These are phyloP conservation scores for Columba livia DNA, from an alignment of 2,113 vertebrate genomes.

Conservation along the genomic window DNA sequence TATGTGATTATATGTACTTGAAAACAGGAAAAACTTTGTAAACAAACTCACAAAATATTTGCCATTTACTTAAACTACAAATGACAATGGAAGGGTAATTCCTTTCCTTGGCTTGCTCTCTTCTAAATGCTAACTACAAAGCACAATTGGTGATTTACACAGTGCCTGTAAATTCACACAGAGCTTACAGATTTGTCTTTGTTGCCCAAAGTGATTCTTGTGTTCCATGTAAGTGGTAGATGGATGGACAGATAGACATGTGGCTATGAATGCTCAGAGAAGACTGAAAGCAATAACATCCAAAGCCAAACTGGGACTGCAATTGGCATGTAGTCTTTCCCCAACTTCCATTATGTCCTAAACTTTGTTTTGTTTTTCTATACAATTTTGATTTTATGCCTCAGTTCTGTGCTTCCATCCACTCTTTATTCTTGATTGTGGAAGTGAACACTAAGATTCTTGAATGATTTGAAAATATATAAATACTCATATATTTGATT, in stretches of 20 bases:
- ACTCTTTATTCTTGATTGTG: not conserved
- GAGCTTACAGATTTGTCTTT: not conserved
- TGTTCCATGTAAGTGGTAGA: not conserved
- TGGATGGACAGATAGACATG: not conserved
- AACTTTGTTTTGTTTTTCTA: not conserved
- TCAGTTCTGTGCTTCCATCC: not conserved
- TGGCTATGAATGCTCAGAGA: not conserved
- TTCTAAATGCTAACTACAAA: not conserved
- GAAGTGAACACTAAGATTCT: not conserved
- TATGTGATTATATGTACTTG: not conserved
- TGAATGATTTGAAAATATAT: not conserved
- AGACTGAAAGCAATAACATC: not conserved
- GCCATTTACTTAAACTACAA: not conserved
- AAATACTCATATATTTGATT: not conserved
- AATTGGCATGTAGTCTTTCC: rapidly evolving
- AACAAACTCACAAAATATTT: not conserved
- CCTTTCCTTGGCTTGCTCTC: not conserved
- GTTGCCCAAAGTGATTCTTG: not conserved
- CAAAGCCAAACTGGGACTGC: not conserved
- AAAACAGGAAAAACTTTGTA: not conserved
- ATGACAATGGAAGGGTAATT: not conserved
- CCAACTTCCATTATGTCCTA: not conserved
- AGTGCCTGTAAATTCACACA: not conserved
- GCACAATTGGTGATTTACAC: not conserved
- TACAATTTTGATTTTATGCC: not conserved